Evolutionary conservation across 2,797 vertebrate genomes (phyloP), one percentile per base, ranked within the genome.

Genomic region (Euthynnus affinis): DNA sequence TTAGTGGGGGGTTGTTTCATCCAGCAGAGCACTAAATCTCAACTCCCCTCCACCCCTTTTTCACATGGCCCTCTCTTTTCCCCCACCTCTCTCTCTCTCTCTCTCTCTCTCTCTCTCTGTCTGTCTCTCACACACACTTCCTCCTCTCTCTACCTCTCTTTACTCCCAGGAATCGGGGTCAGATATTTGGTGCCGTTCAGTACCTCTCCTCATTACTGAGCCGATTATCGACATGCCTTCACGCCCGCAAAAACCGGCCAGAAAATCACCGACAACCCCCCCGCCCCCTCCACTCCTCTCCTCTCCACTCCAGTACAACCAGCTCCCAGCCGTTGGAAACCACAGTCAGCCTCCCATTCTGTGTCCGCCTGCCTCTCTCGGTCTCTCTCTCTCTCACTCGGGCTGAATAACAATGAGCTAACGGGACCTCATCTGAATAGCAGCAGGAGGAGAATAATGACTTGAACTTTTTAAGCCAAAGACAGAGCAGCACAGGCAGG

Each of bases 361-460:
- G 74, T 52, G 60, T 68, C 78, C 34, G 17, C 6, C 83, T 79
- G 17, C 17, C 83, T 79, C 78, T 74, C 90, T 67, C 77, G 73
- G 84, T 80, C 83, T 64, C 91, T 87, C 87, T 80, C 89, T 88
- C 87, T 34, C 89, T 89, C 93, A 91, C 94, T 94, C 86, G 90
- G 93, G 29, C 92, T 91, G 95, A 95, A 96, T 96, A 95, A 95
- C 94, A 96, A 96, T 96, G 95, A 96, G 95, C 91, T 91, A 91
- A 93, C 88, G 79, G 95, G 93, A 94, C 85, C 89, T 83, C 65
- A 58, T 29, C 81, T 95, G 93, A 95, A 95, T 94, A 85, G 93
- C 87, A 90, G 90, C 88, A 87, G 90, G 85, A 77, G 87, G 82
- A 93, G 93, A 94, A 94, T 94, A 95, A 95, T 95, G 93, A 93